Evolutionary conservation across 2,113 vertebrate genomes (phyloP), one percentile per base, ranked within the genome.

Genomic region (Antechinus stuartii): DNA sequence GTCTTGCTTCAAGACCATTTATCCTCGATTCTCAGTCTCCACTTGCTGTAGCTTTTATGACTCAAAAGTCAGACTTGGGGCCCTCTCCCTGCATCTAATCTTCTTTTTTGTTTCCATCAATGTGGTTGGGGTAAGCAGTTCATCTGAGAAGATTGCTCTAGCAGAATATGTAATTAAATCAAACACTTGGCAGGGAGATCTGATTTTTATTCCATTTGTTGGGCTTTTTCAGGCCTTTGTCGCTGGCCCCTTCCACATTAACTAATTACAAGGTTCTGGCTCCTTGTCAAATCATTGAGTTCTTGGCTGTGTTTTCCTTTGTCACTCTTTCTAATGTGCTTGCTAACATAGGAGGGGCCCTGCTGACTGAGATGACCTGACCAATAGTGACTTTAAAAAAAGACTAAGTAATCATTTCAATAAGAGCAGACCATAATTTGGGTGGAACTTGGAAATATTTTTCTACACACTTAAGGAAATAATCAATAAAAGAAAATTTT

Each of bases 81-180:
- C 97, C 95, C 92, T 76, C 93, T 97, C 97, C 97, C 97, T 96
- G 97, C 93, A 94, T 97, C 95, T 98, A 98, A 98, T 98, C 98
- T 84, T 97, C 92, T 98, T 94, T 96, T 98, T 98, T 98, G 98
- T 98, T 98, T 98, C 68, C 94, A 84, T 98, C 96, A 89, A 92
- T 42, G 68, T 42, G 53, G 93, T 97, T 97, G 97, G 97, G 98
- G 98, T 97, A 98, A 98, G 98, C 68, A 97, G 98, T 98, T 99
- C 98, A 98, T 61, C 57, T 95, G 97, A 97, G 98, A 97, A 97
- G 96, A 94, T 56, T 95, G 96, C 95, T 95, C 90, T 95, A 89
- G 96, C 46, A 49, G 98, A 98, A 97, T 98, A 91, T 98, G 97
- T 98, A 98, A 98, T 98, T 98, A 98, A 98, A 98, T 95, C 3